Conservation (phyloP, 2,113 vertebrate species). For the Hippocampus mohnikei region DNA sequence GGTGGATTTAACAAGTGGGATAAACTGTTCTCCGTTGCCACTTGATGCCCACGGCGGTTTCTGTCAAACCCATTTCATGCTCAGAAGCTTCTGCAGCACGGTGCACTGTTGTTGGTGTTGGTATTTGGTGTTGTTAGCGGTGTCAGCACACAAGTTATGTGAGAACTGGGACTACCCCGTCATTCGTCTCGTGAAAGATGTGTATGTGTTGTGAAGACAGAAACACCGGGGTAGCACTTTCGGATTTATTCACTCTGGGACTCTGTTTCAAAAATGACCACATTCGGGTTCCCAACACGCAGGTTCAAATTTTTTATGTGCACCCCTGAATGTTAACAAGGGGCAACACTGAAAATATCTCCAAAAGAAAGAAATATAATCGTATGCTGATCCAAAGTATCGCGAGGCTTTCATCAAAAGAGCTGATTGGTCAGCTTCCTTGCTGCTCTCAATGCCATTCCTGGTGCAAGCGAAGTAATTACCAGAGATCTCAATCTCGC, state of each 20-base stretch:
- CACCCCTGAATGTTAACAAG: not conserved
- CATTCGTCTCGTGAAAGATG: not conserved
- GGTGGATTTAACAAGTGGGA: not conserved
- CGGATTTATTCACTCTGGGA: too few relatives aligned
- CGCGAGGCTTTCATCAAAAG: constrained; percentile 43
- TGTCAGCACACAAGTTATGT: not conserved
- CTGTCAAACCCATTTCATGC: not conserved
- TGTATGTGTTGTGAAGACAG: not conserved
- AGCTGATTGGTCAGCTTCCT: constrained; percentile 52
- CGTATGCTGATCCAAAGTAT: constrained; percentile 23
- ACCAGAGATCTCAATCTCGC: constrained; percentile 61
- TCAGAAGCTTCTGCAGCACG: not conserved
- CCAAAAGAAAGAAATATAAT: not conserved
- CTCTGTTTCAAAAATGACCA: not conserved
- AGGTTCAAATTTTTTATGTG: too few relatives aligned
- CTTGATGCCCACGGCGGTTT: not conserved
- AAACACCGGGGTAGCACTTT: not conserved
- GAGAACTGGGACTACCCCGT: not conserved
- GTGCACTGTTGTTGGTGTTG: not conserved
- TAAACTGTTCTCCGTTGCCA: not conserved
- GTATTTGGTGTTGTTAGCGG: too few relatives aligned
- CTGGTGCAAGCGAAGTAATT: constrained; percentile 69
- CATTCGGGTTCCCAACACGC: too few relatives aligned
- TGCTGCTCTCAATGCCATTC: constrained; percentile 51
- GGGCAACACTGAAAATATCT: not conserved